Percentiles rank a stretch among this genome's conserved stretches.
Conservation (phyloP, 2,888 invertebrate species). For the Caenorhabditis afra region DNA sequence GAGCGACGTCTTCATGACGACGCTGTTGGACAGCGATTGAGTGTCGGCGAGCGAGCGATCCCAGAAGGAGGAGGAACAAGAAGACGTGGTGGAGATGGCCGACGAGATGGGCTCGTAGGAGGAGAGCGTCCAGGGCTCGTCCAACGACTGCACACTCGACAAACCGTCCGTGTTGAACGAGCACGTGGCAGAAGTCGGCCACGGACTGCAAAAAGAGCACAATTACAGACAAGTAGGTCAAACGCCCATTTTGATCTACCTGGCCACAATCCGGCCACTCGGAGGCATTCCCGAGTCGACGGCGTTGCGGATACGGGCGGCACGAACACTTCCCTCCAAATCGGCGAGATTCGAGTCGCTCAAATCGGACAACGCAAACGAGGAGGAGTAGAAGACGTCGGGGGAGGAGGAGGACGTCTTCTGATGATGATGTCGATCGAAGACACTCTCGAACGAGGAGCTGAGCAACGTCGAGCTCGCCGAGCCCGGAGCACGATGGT, state of each 20-base stretch:
- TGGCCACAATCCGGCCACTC: neutral
- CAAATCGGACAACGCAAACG: constrained; percentile 11
- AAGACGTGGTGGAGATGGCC: constrained; percentile 4
- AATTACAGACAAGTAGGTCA: no score
- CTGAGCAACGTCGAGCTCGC: neutral
- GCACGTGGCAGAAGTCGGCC: constrained; percentile 8
- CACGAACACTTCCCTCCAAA: constrained; percentile 21
- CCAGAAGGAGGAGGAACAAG: neutral
- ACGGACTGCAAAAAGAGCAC: constrained; percentile 30
- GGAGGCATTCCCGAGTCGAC: constrained; percentile 2
- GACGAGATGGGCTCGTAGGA: constrained; percentile 14
- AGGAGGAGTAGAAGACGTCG: no score
- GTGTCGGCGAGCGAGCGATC: neutral
- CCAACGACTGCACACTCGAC: neutral
- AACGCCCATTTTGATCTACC: constrained; percentile 7
- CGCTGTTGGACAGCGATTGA: no score
- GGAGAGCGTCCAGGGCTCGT: constrained; percentile 27
- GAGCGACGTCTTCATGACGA: no score
- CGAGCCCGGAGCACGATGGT: neutral
- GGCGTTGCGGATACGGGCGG: constrained; percentile 12
- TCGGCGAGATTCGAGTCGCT: constrained; percentile 34
- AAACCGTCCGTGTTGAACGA: neutral
- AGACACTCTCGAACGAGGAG: constrained; percentile 8
- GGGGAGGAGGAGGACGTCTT: no score
- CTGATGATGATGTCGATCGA: neutral